These are phyloP conservation scores for Cataglyphis altisquamis DNA, from an alignment of 2,888 invertebrate genomes.

Conservation along the genomic window DNA sequence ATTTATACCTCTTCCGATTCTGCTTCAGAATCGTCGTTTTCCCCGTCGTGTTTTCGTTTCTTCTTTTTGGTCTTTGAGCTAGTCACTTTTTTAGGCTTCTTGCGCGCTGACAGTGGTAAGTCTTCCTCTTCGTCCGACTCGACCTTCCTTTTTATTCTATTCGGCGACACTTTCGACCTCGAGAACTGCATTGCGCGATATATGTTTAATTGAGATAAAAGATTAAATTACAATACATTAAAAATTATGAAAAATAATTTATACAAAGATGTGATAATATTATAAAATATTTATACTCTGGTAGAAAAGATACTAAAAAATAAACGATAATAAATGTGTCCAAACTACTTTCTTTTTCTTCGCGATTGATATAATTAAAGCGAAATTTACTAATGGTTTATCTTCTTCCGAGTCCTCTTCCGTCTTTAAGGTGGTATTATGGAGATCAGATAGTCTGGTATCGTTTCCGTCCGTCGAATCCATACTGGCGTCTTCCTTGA, in stretches of 20 bases:
- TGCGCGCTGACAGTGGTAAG: conserved; percentile 89
- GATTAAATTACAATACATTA: not conserved
- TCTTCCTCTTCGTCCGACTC: conserved; percentile 88
- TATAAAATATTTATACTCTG: not conserved
- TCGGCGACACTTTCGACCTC: conserved; percentile 76
- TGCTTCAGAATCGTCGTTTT: conserved; percentile 78
- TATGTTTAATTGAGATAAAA: not conserved
- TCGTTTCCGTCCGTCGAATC: conserved; percentile 82
- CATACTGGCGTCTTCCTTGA: conserved; percentile 76
- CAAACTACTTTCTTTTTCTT: not conserved
- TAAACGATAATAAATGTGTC: not conserved
- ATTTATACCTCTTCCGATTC: conserved; percentile 81
- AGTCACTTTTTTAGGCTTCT: conserved; percentile 89
- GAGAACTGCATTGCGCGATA: conserved; percentile 69
- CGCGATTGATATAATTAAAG: not conserved
- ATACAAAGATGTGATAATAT: not conserved
- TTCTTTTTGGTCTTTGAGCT: conserved; percentile 89
- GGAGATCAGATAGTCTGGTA: conserved; percentile 83
- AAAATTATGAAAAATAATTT: not conserved
- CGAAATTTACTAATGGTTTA: conserved; percentile 89
- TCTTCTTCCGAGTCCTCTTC: conserved; percentile 91
- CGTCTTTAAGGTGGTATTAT: conserved; percentile 84
- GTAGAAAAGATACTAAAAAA: not conserved
- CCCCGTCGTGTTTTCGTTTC: conserved; percentile 83
- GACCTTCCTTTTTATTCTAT: conserved; percentile 86